Evolutionary conservation across 2,888 invertebrate species (phyloP).

Genomic region (Acutogordius australiensis): DNA sequence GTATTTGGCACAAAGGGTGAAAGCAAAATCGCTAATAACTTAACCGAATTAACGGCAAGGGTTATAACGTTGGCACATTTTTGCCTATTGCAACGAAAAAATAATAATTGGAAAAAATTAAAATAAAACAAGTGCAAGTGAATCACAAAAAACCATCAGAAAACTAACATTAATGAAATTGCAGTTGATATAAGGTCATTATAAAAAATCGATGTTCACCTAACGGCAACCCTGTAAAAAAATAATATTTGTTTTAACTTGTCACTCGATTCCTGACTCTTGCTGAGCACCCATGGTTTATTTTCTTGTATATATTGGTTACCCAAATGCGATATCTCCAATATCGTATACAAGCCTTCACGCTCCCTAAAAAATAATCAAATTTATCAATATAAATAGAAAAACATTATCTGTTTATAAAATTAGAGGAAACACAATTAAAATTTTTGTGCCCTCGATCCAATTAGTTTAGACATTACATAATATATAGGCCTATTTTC

Average conservation of each 20-base stretch:
- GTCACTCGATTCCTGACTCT: constrained; percentile 41
- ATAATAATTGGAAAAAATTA: too few species aligned
- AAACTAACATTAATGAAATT: background rate
- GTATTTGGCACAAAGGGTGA: constrained; percentile 61
- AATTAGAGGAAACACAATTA: too few species aligned
- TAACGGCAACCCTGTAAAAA: too few species aligned
- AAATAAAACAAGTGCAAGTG: too few species aligned
- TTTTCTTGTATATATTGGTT: constrained; percentile 83
- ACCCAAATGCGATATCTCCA: constrained; percentile 58
- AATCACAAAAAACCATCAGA: too few species aligned
- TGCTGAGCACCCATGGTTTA: constrained; percentile 74
- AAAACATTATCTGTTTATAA: too few species aligned
- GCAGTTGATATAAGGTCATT: background rate
- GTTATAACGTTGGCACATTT: constrained; percentile 57
- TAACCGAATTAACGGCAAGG: constrained; percentile 47
- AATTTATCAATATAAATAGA: background rate
- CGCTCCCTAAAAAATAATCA: constrained; percentile 31
- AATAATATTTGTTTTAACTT: constrained; percentile 27
- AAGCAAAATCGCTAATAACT: constrained; percentile 45
- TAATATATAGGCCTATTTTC: too few species aligned
- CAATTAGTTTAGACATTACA: too few species aligned
- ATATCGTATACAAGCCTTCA: constrained; percentile 52
- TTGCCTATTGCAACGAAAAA: too few species aligned
- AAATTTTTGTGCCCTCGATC: too few species aligned
- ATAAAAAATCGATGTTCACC: too few species aligned